Evolutionary conservation across 2,797 vertebrate genomes (phyloP), one percentile per base, ranked within the genome.

Genomic region (Chiroxiphia lanceolata): DNA sequence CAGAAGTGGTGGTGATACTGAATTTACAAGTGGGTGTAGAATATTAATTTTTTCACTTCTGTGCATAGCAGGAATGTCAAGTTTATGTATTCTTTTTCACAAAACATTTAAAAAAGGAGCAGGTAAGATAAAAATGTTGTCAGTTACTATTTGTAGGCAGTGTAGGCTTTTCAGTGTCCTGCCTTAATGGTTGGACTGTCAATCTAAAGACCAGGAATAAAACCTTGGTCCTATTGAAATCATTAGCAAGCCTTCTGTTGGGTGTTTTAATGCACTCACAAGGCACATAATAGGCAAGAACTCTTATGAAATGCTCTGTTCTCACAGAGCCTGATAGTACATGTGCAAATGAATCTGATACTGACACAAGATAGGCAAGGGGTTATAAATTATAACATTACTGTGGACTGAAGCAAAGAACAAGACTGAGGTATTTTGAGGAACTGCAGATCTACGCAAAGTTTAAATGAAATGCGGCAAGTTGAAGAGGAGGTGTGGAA

Each of bases 401-500:
- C 56, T 50, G 33, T 92, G 59, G 86, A 89, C 90, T 82, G 74
- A 82, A 83, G 72, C 50, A 64, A 78, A 85, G 84, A 96, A 91
- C 38, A 74, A 87, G 91, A 48, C 57, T 54, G 70, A 84, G 50
- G 53, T 93, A 69, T 96, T 93, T 87, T 67, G 78, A 81, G 71
- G 47, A 91, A 65, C 45, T 83, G 48, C 74, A 64, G 72, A 89
- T 89, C 79, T 68, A 17, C 40, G 23, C 64, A 60, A 84, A 74
- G 77, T 94, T 96, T 68, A 90, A 93, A 89, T 86, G 80, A 95
- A 93, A 80, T 63, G 69, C 36, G 31, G 45, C 56, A 68, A 83
- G 63, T 42, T 79, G 83, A 90, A 82, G 87, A 90, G 84, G 75
- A 86, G 69, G 80, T 82, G 63, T 1, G 2, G 64, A 79, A 63